Percentiles rank a stretch among this genome's conserved stretches.
Conservation (phyloP, 2,888 invertebrate species). For the Anthophora plumipes region DNA sequence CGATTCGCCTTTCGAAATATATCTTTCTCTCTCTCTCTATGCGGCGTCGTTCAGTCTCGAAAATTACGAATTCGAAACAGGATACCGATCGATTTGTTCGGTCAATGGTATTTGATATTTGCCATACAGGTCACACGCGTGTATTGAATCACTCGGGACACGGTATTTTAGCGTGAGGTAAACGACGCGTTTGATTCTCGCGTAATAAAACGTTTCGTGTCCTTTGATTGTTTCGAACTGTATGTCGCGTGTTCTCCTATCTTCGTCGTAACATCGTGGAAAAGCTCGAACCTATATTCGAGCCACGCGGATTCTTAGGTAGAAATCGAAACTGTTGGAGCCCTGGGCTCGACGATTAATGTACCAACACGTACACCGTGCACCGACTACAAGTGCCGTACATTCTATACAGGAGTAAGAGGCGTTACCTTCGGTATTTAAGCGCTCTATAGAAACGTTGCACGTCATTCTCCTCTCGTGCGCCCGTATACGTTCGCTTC, state of each 20-base stretch:
- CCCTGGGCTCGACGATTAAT: conserved; percentile 59
- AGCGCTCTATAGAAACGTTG: conserved; percentile 59
- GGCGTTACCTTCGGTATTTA: conserved; percentile 72
- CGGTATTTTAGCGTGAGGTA: not conserved
- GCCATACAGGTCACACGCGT: not conserved
- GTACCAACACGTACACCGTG: conserved; percentile 51
- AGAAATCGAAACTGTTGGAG: conserved; percentile 62
- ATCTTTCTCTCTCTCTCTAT: too few relatives aligned
- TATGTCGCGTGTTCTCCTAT: conserved; percentile 13
- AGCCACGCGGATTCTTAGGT: conserved; percentile 55
- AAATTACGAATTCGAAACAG: conserved; percentile 14
- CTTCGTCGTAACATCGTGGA: conserved; percentile 36
- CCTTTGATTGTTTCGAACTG: conserved; percentile 5
- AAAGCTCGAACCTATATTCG: conserved; percentile 38
- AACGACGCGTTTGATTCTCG: not conserved
- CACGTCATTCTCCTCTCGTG: conserved; percentile 57
- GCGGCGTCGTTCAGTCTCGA: not conserved
- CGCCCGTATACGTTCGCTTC: conserved; percentile 24
- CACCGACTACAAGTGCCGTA: conserved; percentile 43
- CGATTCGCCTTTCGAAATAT: not conserved
- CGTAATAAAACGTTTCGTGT: conserved; percentile 3
- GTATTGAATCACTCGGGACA: too few relatives aligned
- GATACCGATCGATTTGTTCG: not conserved
- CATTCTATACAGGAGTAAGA: conserved; percentile 64
- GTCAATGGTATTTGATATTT: conserved; percentile 1